Evolutionary conservation across 2,797 vertebrate genomes (phyloP).

Genomic region (Enteromius afrohamiltoni): DNA sequence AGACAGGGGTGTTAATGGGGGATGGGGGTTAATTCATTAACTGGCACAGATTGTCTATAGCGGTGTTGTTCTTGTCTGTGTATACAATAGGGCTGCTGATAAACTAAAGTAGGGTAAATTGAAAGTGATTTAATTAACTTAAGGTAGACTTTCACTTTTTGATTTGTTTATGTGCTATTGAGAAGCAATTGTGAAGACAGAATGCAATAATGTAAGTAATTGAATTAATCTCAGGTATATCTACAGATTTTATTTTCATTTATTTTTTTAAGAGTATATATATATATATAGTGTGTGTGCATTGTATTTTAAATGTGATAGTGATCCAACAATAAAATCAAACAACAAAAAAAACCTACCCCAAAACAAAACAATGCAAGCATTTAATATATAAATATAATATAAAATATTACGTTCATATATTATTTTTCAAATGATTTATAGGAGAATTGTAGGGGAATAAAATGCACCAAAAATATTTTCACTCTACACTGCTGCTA

Average conservation of each 20-base stretch:
- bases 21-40: conserved; percentile 50
- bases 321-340: background rate
- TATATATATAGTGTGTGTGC: background rate
- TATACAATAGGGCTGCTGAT: conserved; percentile 32
- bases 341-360: background rate
- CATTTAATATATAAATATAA: background rate
- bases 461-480: background rate
- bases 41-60: conserved; percentile 49
- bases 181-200: too few species aligned
- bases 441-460: background rate
- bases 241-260: background rate
- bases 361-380: background rate
- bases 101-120: conserved; percentile 42
- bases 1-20: conserved; percentile 36
- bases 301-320: background rate
- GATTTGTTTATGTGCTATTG: background rate
- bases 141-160: background rate
- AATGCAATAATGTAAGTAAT: conserved; percentile 1
- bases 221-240: background rate
- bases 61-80: conserved; percentile 31
- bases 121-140: conserved; percentile 48
- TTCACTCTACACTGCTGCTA: background rate
- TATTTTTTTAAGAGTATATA: background rate
- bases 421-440: background rate
- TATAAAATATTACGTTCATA: background rate